A percentile compares a stretch with the other conserved stretches of the same genome.
phyloP scores from a whole-genome alignment of 1,140 invertebrate genomes.

The Drosophila pruinosa region DNA sequence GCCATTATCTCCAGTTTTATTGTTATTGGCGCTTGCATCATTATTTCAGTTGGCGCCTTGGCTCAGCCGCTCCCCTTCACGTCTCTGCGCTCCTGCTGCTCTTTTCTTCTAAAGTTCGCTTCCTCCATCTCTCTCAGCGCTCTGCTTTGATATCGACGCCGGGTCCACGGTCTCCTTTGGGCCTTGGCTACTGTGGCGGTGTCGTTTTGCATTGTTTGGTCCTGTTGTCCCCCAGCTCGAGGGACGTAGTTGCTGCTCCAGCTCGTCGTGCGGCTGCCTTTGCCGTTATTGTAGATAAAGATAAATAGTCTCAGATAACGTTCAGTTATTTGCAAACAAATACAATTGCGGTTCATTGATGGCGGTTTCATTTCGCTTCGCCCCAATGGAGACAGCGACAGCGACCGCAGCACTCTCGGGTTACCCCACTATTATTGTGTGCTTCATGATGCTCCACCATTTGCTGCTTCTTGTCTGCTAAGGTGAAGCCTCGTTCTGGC shows the following conservation, averaged over 20 bases:
- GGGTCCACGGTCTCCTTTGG: background rate
- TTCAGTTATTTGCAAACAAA: slow-evolving; percentile 81
- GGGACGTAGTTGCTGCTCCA: background rate
- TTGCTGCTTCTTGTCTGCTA: background rate
- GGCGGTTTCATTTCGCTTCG: slow-evolving; percentile 63
- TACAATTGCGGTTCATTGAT: slow-evolving; percentile 81
- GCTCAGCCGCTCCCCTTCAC: slow-evolving; percentile 26
- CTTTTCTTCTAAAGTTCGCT: background rate
- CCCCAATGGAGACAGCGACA: slow-evolving; percentile 2
- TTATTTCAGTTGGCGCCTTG: slow-evolving; percentile 79
- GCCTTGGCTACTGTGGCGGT: slow-evolving; percentile 34
- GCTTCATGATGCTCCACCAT: slow-evolving; percentile 21
- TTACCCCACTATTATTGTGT: slow-evolving; percentile 50
- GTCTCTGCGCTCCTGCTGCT: background rate
- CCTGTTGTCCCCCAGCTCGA: slow-evolving; percentile 15
- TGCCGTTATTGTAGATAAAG: slow-evolving; percentile 74
- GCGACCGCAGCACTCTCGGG: background rate
- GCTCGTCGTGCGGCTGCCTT: background rate
- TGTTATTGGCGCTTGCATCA: slow-evolving; percentile 78
- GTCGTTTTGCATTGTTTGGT: slow-evolving; percentile 63
- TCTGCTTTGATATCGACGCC: background rate
- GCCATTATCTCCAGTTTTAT: slow-evolving; percentile 58
- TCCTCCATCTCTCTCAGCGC: background rate
- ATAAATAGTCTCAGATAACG: slow-evolving; percentile 80
- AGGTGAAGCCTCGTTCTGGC: background rate